Evolutionary conservation across 2,113 vertebrate genomes (phyloP), one percentile per base, ranked within the genome.

Genomic region (Bothrops jararaca): DNA sequence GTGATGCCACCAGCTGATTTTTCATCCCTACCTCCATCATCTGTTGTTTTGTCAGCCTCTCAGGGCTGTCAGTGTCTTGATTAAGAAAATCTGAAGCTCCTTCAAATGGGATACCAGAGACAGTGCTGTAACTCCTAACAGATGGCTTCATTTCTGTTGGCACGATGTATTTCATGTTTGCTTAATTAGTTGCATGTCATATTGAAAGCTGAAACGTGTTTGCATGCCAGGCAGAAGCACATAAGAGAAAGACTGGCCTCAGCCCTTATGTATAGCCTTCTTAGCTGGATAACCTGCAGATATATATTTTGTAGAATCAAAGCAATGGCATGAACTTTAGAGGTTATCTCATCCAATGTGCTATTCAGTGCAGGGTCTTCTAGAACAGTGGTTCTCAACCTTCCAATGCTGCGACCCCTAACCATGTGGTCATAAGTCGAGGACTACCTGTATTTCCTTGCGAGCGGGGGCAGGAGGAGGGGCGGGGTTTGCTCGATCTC

Each of bases 111-210:
- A 87, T 92, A 45, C 0, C 90, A 58, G 26, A 94, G 96, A 91
- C 13, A 85, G 92, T 94, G 90, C 93, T 0, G 2, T 15, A 90
- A 89, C 91, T 90, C 1, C 60, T 20, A 92, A 85, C 96, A 96
- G 94, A 95, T 95, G 96, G 96, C 54, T 52, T 24, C 13, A 18
- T 92, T 12, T 86, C 90, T 92, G 91, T 87, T 95, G 96, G 96
- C 95, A 93, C 90, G 93, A 92, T 93, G 39, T 26, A 10, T 0
- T 86, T 93, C 60, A 74, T 48, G 92, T 96, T 96, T 95, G 95
- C 95, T 96, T 95, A 94, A 96, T 96, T 96, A 94, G 93, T 89
- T 69, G 95, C 91, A 90, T 93, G 93, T 92, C 50, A 7, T 34
- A 18, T 85, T 34, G 94, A 89, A 80, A 91, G 90, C 90, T 85